Evolutionary conservation across 2,888 invertebrate genomes (phyloP), one percentile per base, ranked within the genome.

Genomic region (Zelleria hepariella): DNA sequence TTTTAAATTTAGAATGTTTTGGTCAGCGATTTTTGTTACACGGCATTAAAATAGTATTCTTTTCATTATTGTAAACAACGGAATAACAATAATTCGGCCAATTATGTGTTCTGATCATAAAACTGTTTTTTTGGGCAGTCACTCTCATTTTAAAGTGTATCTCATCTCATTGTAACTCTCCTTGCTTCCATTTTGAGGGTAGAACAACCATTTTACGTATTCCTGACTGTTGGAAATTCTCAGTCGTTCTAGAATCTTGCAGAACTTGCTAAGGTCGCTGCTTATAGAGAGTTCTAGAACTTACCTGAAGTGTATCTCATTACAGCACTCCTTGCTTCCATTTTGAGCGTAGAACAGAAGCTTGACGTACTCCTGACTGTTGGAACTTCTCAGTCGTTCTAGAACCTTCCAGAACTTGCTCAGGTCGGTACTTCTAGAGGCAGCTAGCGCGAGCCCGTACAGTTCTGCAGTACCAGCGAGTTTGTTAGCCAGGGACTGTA

Each of bases 121-220:
- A n/a, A n/a, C n/a, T n/a, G n/a, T n/a, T n/a, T n/a, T n/a, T n/a
- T n/a, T n/a, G n/a, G n/a, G n/a, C n/a, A n/a, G n/a, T n/a, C n/a
- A n/a, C n/a, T n/a, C n/a, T n/a, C n/a, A n/a, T n/a, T n/a, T n/a
- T n/a, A n/a, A n/a, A n/a, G n/a, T n/a, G n/a, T n/a, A n/a, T n/a
- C n/a, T n/a, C 0, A 61, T 61, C 8, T 65, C 63, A 61, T 78
- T 73, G 5, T 81, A 81, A 47, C 73, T 68, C 0, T 61, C 62
- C 0, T 66, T 63, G 49, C 65, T 74, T 0, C 66, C 69, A 15
- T 59, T 63, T 59, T 76, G 75, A 0, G 71, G 67, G 52, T 75
- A 72, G 62, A 71, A 71, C 56, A 86, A 10, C 32, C 77, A 62
- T 8, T 72, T 74, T 0, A 85, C 67, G 57, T 77, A 83, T 0